Conservation (phyloP, 2,797 vertebrate species). For the Anabas testudineus region DNA sequence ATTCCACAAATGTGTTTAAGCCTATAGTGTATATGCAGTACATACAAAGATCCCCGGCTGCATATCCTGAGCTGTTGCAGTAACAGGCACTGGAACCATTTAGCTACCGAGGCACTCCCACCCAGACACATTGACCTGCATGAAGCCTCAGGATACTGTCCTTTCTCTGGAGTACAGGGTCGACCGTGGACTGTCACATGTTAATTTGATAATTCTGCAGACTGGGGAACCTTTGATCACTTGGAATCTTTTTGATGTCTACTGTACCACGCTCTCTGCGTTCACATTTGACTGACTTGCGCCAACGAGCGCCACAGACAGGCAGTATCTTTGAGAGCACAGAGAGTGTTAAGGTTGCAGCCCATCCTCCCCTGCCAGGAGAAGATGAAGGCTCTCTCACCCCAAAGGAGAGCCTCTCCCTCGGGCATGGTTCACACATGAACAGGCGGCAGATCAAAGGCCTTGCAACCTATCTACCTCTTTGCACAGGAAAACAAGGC, state of each 20-base stretch:
- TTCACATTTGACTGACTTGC: slow-evolving; percentile 14
- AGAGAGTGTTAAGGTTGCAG: slow-evolving; percentile 25
- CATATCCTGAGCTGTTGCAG: no score
- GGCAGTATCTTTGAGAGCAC: slow-evolving; percentile 23
- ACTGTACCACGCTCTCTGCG: slow-evolving; percentile 2
- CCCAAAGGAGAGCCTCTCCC: slow-evolving; percentile 59
- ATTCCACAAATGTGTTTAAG: not conserved
- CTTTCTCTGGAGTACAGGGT: not conserved
- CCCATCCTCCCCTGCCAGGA: slow-evolving; percentile 46
- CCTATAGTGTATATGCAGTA: not conserved
- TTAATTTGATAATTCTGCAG: not conserved
- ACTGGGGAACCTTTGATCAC: slow-evolving; percentile 2
- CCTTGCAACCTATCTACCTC: slow-evolving; percentile 35
- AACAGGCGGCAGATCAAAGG: slow-evolving; percentile 72
- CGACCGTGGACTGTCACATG: slow-evolving; percentile 2
- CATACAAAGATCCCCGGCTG: no score
- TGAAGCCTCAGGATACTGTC: not conserved
- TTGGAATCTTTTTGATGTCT: slow-evolving; percentile 10
- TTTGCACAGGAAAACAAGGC: slow-evolving; percentile 46
- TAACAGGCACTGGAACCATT: no score
- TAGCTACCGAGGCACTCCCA: no score
- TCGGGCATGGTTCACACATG: slow-evolving; percentile 54
- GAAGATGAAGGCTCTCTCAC: slow-evolving; percentile 61
- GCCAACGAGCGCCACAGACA: slow-evolving; percentile 18
- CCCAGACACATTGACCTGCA: not conserved